Evolutionary conservation across 2,797 vertebrate species (phyloP), one percentile per base, ranked within the genome.

Genomic region (Macrochelys suwanniensis): DNA sequence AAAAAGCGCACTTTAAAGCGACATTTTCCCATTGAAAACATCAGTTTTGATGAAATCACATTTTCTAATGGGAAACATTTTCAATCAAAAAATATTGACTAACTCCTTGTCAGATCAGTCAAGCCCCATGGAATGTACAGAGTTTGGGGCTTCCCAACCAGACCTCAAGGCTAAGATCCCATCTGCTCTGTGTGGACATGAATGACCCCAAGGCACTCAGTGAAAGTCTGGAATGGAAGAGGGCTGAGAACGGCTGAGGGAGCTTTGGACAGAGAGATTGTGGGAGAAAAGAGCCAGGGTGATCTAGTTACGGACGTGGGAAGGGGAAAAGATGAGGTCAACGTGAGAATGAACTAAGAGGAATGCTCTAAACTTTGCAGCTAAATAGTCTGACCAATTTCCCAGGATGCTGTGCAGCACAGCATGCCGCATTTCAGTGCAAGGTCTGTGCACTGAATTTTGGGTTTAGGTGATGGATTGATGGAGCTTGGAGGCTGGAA

Each of bases 141-240:
- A 23, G n/a, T 42, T 37, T 42, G n/a, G 65, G 65, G n/a, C 65
- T 37, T 71, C n/a, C 65, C 23, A 19, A 9, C 2, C 33, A 68
- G 61, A 37, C 61, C 31, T 17, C 31, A 15, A 12, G 26, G 56
- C 56, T 28, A 57, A 57, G 26, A 13, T 33, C 59, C 61, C 17
- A 1, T 37, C 61, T n/a, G 61, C n/a, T 11, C 65, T 71, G 65
- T 71, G 37, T 37, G 19, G 42, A 9, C 9, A 5, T 8, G 1
- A 11, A 31, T 37, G 5, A 42, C 4, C 13, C 25, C 21, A 3
- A 33, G 23, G 49, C n/a, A 16, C 1, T 4, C 28, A 2, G 37
- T 3, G 76, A 6, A 49, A 21, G 77, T 49, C 9, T 50, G 47
- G 47, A 33, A 15, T 47, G 74, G 74, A 31, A 28, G 12, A 28